These are phyloP conservation scores for Sander vitreus DNA, from an alignment of 2,113 vertebrate species.

Conservation along the genomic window DNA sequence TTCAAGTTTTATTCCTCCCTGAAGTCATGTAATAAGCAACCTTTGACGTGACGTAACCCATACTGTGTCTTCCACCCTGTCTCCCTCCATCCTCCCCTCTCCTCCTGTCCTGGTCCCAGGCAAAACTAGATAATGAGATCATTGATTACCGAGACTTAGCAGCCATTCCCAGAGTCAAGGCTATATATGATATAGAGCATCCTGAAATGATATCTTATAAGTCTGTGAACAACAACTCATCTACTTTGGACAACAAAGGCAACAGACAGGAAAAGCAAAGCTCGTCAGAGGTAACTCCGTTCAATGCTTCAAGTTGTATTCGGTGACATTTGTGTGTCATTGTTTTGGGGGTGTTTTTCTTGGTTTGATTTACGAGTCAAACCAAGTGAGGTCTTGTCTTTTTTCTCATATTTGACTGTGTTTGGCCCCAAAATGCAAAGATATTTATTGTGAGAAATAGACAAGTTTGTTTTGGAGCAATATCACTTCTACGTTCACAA, in stretches of 20 bases:
- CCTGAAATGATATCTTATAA: constrained; percentile 98
- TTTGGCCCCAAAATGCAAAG: neutral
- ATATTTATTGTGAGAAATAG: neutral
- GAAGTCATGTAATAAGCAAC: constrained; percentile 45
- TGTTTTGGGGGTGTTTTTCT: constrained; percentile 18
- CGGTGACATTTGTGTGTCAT: constrained; percentile 48
- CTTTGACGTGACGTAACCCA: constrained; percentile 44
- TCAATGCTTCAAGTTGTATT: neutral
- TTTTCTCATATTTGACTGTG: constrained; percentile 14
- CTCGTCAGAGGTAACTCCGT: constrained; percentile 91
- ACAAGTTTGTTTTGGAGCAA: neutral
- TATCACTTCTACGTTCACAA: neutral
- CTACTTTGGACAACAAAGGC: constrained; percentile 86
- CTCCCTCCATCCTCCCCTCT: constrained; percentile 18
- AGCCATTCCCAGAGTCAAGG: constrained; percentile 99
- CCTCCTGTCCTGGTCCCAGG: constrained; percentile 85
- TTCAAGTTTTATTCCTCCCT: constrained; percentile 60
- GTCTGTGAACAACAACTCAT: constrained; percentile 87
- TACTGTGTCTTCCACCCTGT: constrained; percentile 32
- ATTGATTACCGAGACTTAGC: constrained; percentile 99
- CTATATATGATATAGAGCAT: constrained; percentile 98
- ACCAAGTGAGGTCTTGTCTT: constrained; percentile 35
- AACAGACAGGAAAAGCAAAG: constrained; percentile 89
- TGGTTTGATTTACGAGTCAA: constrained; percentile 48
- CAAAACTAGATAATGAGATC: constrained; percentile 99